A percentile compares a stretch with the other conserved stretches of the same genome.
Evolutionary conservation across 1,140 invertebrate species (phyloP).

Genomic region (Orchestia grillus): DNA sequence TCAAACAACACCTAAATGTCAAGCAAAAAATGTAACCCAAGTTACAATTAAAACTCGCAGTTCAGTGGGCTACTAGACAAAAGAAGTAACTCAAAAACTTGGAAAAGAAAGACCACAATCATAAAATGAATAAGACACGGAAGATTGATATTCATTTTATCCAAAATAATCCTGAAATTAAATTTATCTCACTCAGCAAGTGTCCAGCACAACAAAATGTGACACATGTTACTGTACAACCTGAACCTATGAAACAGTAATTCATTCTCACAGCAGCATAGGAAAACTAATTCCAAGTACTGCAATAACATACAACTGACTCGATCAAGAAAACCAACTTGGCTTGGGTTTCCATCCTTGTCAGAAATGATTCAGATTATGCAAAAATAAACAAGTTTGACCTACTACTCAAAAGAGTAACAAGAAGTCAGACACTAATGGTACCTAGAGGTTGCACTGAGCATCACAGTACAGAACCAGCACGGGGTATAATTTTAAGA

Average conservation of each 20-base stretch:
- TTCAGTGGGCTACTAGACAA: neutral
- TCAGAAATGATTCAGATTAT: too few relatives aligned
- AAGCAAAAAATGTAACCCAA: neutral
- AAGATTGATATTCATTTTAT: neutral
- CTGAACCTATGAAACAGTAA: neutral
- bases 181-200: neutral
- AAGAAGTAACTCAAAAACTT: slow-evolving; percentile 58
- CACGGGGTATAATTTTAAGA: too few relatives aligned
- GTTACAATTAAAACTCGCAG: neutral
- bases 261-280: neutral
- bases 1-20: neutral
- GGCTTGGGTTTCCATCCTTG: too few relatives aligned
- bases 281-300: neutral
- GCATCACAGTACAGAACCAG: too few relatives aligned
- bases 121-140: neutral
- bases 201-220: neutral
- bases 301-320: neutral
- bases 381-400: too few relatives aligned
- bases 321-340: neutral
- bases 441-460: too few relatives aligned
- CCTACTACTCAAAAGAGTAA: too few relatives aligned
- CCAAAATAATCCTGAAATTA: neutral
- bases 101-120: neutral
- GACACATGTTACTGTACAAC: neutral
- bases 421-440: too few relatives aligned